Evolutionary conservation across 2,888 invertebrate genomes (phyloP), one percentile per base, ranked within the genome.

Genomic region (Celastrina argiolus): DNA sequence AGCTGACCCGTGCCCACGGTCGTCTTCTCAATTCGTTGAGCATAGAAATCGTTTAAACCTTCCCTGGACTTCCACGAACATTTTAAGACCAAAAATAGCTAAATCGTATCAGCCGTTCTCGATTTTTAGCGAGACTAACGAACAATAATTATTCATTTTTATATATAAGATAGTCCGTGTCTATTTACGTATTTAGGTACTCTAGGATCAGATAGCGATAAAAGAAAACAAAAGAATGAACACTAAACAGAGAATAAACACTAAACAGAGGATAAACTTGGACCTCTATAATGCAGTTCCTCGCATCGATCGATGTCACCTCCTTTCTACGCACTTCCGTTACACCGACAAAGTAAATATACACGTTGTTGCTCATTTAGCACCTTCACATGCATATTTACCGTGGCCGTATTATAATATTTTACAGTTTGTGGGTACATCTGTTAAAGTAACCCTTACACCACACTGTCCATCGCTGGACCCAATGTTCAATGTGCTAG

Each of bases 271-370:
- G 51, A 51, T 26, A 14, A 51, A 51, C 22, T 51, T 51, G 51
- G 51, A 51, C 51, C 51, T 51, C 22, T 51, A 51, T 51, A 22
- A 51, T 51, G 51, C 51, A 51, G 51, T 51, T 51, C 26, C 26
- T 16, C 51, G 22, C 51, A 34, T 18, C 36, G n/a, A 70, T 67
- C 58, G 26, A 66, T 68, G 70, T 69, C 70, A 69, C 69, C 67
- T 68, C 59, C 66, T 66, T 70, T 66, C 67, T 68, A 69, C 65
- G 63, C 64, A 22, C 64, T 58, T 65, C 70, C 69, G 70, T 71
- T 69, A 68, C 51, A 31, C 36, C 65, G 65, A 68, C 59, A 69
- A 68, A 4, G 56, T 36, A 22, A n/a, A 45, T 45, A 51, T 51
- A 26, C 4, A 26, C 26, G 22, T 26, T 22, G 22, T 51, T 51